Base-by-base conservation (phyloP, 2,888 invertebrate genomes). In the Alentia gelatinosa region DNA sequence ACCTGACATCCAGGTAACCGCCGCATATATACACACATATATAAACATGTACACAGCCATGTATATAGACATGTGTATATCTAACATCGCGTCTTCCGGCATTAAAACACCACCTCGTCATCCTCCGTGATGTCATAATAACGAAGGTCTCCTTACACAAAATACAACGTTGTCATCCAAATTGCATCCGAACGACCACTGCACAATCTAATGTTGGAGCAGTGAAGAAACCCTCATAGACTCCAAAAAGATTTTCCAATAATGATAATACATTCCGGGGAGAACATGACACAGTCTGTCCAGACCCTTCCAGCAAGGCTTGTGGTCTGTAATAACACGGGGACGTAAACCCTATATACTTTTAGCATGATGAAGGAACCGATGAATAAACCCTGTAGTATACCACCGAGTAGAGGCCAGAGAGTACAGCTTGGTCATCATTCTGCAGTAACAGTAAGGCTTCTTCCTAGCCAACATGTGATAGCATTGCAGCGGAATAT, bases 381-480 rank as follows among this genome's bases (percentile, higher is more conserved):
- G 79, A 35, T 23, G 39, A 33, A 39, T 79, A 79, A 79, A 79
- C 79, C 79, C 79, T 79, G 39, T 79, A 39, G 12, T 12, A 19
- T 15, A 39, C 37, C 79, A 79, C 79, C 39, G 39, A 79, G 35
- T 19, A 37, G 79, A 26, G 37, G 79, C 79, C 23, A 35, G 74
- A 33, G n/a, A 33, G 74, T 74, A 26, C 74, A 26, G 15, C 15
- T 79, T 79, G 37, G 79, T 79, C 39, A 39, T 35, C 79, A 39
- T 1, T 79, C 79, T 79, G 79, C 79, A 79, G 79, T 79, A 79
- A 33, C 37, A 26, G 39, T 79, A 79, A 79, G 79, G 79, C 79
- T 79, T 30, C 68, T 39, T 19, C 26, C 26, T 1, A 30, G 79
- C 1, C 35, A 1, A 39, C 37, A 79, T 39, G 35, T n/a, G 1